Evolutionary conservation across 2,888 invertebrate species (phyloP).

Genomic region (Synanthedon formicaeformis): DNA sequence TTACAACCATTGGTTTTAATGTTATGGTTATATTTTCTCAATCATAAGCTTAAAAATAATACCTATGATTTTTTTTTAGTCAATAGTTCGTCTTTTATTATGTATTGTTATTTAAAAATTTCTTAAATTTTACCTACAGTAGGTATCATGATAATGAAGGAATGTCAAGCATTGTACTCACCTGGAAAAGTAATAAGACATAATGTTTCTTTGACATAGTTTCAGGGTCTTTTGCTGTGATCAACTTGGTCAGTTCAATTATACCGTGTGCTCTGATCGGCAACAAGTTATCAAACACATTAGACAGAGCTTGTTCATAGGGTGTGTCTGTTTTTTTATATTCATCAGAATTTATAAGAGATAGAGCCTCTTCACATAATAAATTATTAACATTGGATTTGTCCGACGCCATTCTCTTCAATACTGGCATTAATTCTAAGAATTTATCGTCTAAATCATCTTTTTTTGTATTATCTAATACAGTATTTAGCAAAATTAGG

Average conservation of each 20-base stretch:
- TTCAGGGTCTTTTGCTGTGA: conserved; percentile 74
- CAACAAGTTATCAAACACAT: conserved; percentile 77
- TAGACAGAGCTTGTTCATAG: conserved; percentile 74
- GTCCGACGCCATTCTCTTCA: conserved; percentile 28
- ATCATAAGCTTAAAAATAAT: too few relatives aligned
- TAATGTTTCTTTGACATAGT: conserved; percentile 74
- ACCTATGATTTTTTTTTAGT: too few relatives aligned
- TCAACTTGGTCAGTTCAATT: conserved; percentile 77
- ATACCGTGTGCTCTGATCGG: conserved; percentile 88
- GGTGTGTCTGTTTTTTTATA: conserved; percentile 30
- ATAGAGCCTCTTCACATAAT: conserved; percentile 43
- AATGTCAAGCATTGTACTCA: conserved; percentile 29
- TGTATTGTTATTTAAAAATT: too few relatives aligned
- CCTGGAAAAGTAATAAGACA: conserved; percentile 79
- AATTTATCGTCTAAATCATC: conserved; percentile 24
- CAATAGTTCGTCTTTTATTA: not conserved
- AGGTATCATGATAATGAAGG: not conserved
- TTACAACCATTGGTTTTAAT: too few relatives aligned
- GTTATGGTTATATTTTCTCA: too few relatives aligned
- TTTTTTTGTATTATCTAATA: conserved; percentile 36
- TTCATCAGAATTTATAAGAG: conserved; percentile 27
- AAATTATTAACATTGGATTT: conserved; percentile 30
- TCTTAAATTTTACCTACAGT: too few relatives aligned
- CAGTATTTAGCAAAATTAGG: conserved; percentile 48
- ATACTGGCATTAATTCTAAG: conserved; percentile 29